Evolutionary conservation across 1,140 invertebrate species (phyloP), one percentile per base, ranked within the genome.

Genomic region (Maconellicoccus hirsutus): DNA sequence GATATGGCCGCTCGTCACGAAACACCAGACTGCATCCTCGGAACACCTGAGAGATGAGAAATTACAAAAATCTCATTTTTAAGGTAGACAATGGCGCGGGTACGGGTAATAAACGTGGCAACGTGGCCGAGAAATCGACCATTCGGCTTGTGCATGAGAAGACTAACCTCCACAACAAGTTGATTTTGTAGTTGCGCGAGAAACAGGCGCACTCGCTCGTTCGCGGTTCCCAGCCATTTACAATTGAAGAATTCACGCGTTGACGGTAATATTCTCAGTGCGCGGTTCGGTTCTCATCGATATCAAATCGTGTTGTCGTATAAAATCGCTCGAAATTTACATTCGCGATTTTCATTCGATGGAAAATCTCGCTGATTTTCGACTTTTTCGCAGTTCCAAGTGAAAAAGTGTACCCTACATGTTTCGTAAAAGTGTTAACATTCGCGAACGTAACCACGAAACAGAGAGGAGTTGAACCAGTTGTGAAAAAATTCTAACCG

Each of bases 161-260:
- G 42, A 52, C 42, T 52, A 52, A 52, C 42, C 42, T 52, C 42
- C n/a, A 52, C 42, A 52, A 52, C 42, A 52, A 52, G 42, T 52
- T 52, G 42, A 52, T 16, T 52, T 19, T 52, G 42, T 52, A 52
- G 42, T 6, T 52, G 42, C 42, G 42, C 42, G 16, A 14, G 42
- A 52, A 3, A 19, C 42, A 52, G 42, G 42, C 42, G 42, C 42
- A 52, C 16, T 14, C 10, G n/a, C 6, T 52, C 42, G 42, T 52
- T 52, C 42, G 42, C 12, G 29, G 29, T 52, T 52, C 42, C 42
- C 42, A 52, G n/a, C 42, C 6, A 52, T 52, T 52, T 52, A 52
- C 4, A 19, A 52, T 52, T 52, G n/a, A 16, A 52, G 42, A 52
- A 52, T 52, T 52, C n/a, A 12, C 29, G 29, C 12, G 29, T 33